These are phyloP conservation scores for Lepidochrysops patricia DNA, from an alignment of 2,888 invertebrate genomes.

Conservation along the genomic window DNA sequence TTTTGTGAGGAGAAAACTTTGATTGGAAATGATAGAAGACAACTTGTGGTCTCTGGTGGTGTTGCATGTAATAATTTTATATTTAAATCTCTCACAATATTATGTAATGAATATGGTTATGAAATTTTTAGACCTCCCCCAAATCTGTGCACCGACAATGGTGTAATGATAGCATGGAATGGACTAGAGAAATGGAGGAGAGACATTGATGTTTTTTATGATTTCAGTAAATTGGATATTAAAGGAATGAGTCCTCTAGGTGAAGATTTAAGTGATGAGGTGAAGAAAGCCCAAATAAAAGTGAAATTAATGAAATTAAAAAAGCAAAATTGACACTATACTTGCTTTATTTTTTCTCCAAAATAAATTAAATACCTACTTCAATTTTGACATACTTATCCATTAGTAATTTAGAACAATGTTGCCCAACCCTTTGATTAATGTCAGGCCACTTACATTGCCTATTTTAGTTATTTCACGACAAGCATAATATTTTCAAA, in stretches of 20 bases:
- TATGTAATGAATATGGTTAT: constrained; percentile 81
- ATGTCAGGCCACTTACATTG: no score
- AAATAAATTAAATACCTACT: no score
- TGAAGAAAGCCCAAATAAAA: constrained; percentile 69
- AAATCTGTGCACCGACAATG: constrained; percentile 96
- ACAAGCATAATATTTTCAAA: no score
- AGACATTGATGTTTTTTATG: constrained; percentile 64
- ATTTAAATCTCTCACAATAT: constrained; percentile 77
- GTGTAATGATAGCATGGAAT: constrained; percentile 99
- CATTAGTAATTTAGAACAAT: no score
- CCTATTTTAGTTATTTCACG: no score
- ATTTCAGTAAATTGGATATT: constrained; percentile 78
- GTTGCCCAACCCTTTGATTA: no score
- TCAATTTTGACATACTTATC: no score
- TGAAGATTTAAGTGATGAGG: constrained; percentile 73
- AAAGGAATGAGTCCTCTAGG: constrained; percentile 79
- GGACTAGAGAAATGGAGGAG: constrained; percentile 86
- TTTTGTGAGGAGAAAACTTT: constrained; percentile 78
- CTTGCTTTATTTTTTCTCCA: no score
- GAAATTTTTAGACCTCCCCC: constrained; percentile 84
- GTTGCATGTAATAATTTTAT: constrained; percentile 96
- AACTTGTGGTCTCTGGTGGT: constrained; percentile 92
- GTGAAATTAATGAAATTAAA: constrained; percentile 56
- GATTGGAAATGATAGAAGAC: constrained; percentile 76
- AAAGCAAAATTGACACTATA: constrained; percentile 23